Evolutionary conservation across 2,888 invertebrate species (phyloP).

Genomic region (Diarsia mendica): DNA sequence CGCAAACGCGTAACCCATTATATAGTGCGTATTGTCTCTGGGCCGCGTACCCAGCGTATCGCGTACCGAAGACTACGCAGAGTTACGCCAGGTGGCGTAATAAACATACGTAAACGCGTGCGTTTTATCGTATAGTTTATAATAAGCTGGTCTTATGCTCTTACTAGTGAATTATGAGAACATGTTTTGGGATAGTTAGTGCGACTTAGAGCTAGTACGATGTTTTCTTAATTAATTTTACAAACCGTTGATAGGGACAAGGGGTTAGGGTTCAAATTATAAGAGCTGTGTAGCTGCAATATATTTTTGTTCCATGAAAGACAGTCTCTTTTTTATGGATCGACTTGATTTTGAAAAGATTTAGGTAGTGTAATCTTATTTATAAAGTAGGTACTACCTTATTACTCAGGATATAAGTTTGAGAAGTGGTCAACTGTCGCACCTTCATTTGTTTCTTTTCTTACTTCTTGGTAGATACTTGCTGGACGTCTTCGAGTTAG

Average conservation of each 20-base stretch:
- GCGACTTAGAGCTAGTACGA: background rate
- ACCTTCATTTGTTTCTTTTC: background rate
- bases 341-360: background rate
- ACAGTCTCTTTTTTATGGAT: background rate
- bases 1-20: constrained; percentile 62
- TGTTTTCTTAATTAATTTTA: background rate
- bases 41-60: constrained; percentile 32
- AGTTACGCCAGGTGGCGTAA: constrained; percentile 63
- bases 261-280: background rate
- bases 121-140: constrained; percentile 73
- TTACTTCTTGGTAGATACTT: background rate
- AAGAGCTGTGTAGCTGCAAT: background rate
- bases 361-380: background rate
- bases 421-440: background rate
- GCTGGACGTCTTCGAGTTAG: background rate
- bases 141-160: constrained; percentile 59
- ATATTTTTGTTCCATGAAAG: background rate
- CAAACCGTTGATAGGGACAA: too few relatives aligned
- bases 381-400: background rate
- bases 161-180: constrained; percentile 23
- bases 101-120: constrained; percentile 67
- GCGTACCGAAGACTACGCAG: constrained; percentile 50
- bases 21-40: constrained; percentile 59
- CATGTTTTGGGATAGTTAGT: constrained; percentile 12
- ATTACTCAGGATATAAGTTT: too few relatives aligned